phyloP scores from a whole-genome alignment of 2,113 vertebrate species.

The Callipepla californica region DNA sequence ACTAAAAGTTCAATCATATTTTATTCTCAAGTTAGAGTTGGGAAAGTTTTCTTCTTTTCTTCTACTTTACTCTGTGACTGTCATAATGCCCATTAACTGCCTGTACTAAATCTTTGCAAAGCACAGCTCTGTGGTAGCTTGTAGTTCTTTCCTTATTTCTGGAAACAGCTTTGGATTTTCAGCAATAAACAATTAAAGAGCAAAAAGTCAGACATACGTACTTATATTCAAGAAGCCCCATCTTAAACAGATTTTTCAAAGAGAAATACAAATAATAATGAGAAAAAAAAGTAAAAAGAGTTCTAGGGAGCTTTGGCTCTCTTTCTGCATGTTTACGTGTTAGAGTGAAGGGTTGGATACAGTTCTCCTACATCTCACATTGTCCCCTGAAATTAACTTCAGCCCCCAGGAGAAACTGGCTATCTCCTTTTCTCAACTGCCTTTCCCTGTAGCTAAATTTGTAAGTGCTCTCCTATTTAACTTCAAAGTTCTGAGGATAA shows the following conservation, averaged over 20 bases:
- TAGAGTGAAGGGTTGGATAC: background rate
- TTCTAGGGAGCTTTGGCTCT: background rate
- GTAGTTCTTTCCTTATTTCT: background rate
- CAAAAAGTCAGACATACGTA: background rate
- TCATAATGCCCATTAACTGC: background rate
- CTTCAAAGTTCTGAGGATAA: background rate
- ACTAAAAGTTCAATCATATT: background rate
- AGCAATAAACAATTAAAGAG: background rate
- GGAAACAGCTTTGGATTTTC: background rate
- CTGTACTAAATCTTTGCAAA: background rate
- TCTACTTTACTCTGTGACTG: background rate
- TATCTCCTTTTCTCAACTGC: background rate
- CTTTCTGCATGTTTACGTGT: background rate
- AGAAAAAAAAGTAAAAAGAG: background rate
- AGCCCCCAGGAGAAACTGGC: background rate
- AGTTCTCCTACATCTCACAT: background rate
- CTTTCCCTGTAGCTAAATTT: background rate
- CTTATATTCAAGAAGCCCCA: background rate
- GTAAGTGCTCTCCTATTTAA: background rate
- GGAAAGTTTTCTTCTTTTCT: background rate
- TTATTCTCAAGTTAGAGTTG: background rate
- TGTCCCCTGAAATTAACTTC: background rate
- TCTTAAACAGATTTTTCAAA: background rate
- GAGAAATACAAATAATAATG: background rate
- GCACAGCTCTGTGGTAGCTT: background rate